Evolutionary conservation across 2,113 vertebrate genomes (phyloP), one percentile per base, ranked within the genome.

Genomic region (Cyphomyrus plagiostoma): DNA sequence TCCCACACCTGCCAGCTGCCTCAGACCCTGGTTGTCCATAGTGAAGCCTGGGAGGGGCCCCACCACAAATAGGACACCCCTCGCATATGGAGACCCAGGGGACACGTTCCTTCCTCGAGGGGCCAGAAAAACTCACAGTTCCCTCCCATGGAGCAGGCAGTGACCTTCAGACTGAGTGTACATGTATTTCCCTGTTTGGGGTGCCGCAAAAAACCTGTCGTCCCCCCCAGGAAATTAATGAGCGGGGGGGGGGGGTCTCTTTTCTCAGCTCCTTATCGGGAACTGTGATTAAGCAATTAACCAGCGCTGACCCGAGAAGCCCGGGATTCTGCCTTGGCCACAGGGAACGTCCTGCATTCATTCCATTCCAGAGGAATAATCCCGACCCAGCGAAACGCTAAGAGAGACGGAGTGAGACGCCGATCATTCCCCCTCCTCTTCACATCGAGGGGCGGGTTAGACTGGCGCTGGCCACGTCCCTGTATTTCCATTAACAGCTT

Each of bases 401-500:
- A 82, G 77, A 82, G 39, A 42, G 77, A 26, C 7, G 77, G 13
- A 82, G 30, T 1, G 19, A 82, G 42, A 23, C 7, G 77, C 21
- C 2, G 30, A 45, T 45, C 19, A 7, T 23, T 9, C 45, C 8
- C 4, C 53, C 6, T 13, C 46, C 21, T 88, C 88, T 26, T 52
- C 23, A 49, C 70, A 83, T 88, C 70, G 91, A 83, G 91, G 93
- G 84, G 4, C 30, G 66, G 26, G 89, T 91, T 35, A 48, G 62
- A 83, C 80, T 84, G 13, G 15, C 87, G 19, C 21, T 70, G 3
- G 42, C 89, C 3, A 19, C 46, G 89, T 86, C 90, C 91, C 91
- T 30, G 26, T 70, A 49, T 89, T 92, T 92, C 90, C 89, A 91
- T 94, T 93, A 84, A 89, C 70, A 58, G 90, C 53, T 23, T 92